Percentiles rank a stretch among this genome's conserved stretches.
These are phyloP conservation scores for Rhyacophila brunnea DNA, from an alignment of 1,140 invertebrate genomes.

Conservation along the genomic window DNA sequence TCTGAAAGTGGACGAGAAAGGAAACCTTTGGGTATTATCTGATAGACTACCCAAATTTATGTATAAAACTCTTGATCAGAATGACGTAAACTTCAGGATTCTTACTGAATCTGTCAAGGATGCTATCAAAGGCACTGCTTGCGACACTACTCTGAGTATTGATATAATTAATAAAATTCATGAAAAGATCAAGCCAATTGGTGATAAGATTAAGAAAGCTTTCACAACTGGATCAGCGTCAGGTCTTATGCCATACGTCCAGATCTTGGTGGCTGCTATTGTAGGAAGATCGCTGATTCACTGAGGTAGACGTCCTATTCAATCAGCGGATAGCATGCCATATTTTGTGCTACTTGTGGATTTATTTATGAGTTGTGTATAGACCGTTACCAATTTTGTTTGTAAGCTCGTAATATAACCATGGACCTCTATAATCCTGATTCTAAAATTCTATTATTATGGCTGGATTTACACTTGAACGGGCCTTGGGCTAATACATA, in stretches of 20 bases:
- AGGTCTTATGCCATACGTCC: constrained; percentile 31
- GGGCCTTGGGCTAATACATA: no score
- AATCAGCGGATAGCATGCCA: constrained; percentile 15
- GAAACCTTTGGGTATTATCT: constrained; percentile 72
- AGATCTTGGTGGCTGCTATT: no score
- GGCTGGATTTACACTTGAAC: no score
- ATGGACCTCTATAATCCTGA: no score
- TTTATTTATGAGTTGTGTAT: not conserved
- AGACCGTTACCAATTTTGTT: constrained; percentile 18
- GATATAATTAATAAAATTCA: constrained; percentile 53
- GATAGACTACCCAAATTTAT: constrained; percentile 70
- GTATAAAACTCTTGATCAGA: constrained; percentile 62
- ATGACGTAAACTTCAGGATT: constrained; percentile 73
- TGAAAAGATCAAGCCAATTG: constrained; percentile 8
- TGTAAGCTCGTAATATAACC: no score
- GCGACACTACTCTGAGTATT: constrained; percentile 55
- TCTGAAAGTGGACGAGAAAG: constrained; percentile 70
- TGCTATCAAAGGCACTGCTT: constrained; percentile 68
- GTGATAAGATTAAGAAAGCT: constrained; percentile 9
- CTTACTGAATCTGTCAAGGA: constrained; percentile 64
- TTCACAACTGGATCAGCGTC: not conserved
- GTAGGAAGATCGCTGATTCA: no score
- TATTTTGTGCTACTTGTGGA: constrained; percentile 1
- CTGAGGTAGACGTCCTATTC: no score
- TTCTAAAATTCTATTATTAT: no score